Conservation (phyloP, 2,888 invertebrate species). For the Xanthia togata region DNA sequence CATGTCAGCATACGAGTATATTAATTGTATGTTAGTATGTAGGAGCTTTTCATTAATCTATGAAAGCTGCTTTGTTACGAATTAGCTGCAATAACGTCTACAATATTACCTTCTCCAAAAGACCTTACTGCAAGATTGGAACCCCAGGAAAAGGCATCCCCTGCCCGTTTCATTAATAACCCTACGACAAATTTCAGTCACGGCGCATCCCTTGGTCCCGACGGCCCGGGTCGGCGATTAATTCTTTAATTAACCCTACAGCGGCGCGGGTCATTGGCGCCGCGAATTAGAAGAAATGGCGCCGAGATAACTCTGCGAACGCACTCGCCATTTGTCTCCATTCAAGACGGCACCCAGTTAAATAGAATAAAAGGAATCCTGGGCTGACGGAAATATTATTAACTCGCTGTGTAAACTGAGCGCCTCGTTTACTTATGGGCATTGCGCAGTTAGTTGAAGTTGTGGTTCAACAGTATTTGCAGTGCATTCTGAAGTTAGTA, state of each 20-base stretch:
- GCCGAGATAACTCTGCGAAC: conserved; percentile 79
- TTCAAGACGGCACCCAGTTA: conserved; percentile 69
- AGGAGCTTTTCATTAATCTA: not conserved
- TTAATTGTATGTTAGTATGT: not conserved
- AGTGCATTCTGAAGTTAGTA: conserved; percentile 19
- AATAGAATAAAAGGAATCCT: conserved; percentile 63
- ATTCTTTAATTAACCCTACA: conserved; percentile 87
- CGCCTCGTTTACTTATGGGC: conserved; percentile 19
- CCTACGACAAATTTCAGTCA: conserved; percentile 80
- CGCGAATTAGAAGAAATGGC: conserved; percentile 85
- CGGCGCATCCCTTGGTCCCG: conserved; percentile 71
- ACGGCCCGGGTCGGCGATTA: conserved; percentile 77
- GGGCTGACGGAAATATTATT: conserved; percentile 60
- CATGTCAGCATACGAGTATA: not conserved
- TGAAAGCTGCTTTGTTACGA: not conserved
- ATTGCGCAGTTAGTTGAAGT: conserved; percentile 30
- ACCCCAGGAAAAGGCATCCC: conserved; percentile 25
- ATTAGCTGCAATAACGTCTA: conserved; percentile 18
- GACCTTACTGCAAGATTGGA: conserved; percentile 16
- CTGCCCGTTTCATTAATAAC: conserved; percentile 69
- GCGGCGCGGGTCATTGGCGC: conserved; percentile 76
- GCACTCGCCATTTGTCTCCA: conserved; percentile 81
- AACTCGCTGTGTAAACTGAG: conserved; percentile 43
- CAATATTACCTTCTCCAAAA: conserved; percentile 44
- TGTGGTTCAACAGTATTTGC: conserved; percentile 30